Base-by-base conservation (phyloP, 2,888 invertebrate genomes). In the Pelosia muscerda region DNA sequence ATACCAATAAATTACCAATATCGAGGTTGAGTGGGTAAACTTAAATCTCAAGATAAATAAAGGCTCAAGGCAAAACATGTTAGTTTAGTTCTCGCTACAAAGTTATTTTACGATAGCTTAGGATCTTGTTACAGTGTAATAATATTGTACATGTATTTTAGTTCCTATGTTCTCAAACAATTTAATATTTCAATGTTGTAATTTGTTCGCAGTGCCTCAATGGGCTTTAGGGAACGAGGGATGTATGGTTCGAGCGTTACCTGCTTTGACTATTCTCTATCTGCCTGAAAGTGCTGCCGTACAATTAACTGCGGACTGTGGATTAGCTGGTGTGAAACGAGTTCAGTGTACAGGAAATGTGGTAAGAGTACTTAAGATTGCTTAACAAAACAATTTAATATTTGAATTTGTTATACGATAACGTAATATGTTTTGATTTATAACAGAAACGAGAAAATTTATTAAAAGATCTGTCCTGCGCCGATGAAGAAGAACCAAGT, bases 261-360 rank as follows among this genome's bases (percentile, higher is more conserved):
- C 97, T 6, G 97, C 97, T 42, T 91, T 97, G 75, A 97, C 97
- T 1, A 96, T 97, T 75, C 95, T 97, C 69, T 97, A 97, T 86
- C 95, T 97, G 84, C 97, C 97, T 34, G 97, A 97, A 85, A 96
- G 97, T 85, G 97, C 97, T 49, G 97, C 97, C 60, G 96, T 97
- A 63, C 97, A 97, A 87, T 93, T 97, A 66, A 97, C 97, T 54
- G 96, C 97, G 34, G 97, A 97, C 86, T 97, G 97, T 81, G 97
- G 97, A 63, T 90, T 97, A 71, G 97, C 97, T 71, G 97, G 97
- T 15, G 96, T 97, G 4, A 96, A 96, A 84, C 95, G 96, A 73
- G 96, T 97, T 69, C 96, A 97, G 75, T 97, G 97, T 89, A 96
- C 96, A 83, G 97, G 97, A 81, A 96, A 97, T 88, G 96, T 96